Evolutionary conservation across 2,888 invertebrate genomes (phyloP).

Genomic region (Myopa testacea): DNA sequence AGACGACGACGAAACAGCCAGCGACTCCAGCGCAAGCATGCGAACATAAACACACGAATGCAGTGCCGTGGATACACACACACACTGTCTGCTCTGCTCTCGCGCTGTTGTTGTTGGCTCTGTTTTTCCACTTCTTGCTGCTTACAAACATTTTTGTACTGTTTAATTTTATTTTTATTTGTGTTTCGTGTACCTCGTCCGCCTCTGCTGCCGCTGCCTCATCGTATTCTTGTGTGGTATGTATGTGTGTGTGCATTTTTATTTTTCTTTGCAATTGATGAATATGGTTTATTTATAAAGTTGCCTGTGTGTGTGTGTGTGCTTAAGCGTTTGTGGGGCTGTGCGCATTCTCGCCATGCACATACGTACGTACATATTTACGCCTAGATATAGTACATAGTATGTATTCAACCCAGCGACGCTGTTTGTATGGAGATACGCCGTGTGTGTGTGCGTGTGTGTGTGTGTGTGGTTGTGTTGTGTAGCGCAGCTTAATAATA

Average conservation of each 20-base stretch:
- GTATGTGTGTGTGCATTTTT: constrained; percentile 8
- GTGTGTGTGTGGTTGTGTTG: constrained; percentile 32
- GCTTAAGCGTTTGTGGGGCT: constrained; percentile 32
- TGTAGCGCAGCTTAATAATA: constrained; percentile 62
- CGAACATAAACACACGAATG: constrained; percentile 1
- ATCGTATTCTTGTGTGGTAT: neutral
- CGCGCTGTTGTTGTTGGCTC: neutral
- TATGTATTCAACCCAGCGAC: neutral
- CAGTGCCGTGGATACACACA: neutral
- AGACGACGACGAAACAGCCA: neutral
- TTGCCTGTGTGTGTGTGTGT: constrained; percentile 33
- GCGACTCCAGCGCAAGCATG: neutral
- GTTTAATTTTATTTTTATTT: constrained; percentile 1
- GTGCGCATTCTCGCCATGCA: constrained; percentile 13
- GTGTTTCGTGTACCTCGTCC: neutral
- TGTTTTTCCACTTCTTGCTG: neutral
- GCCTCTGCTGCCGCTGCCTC: neutral
- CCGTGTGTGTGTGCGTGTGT: neutral
- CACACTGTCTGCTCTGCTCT: neutral
- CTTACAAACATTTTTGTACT: neutral
- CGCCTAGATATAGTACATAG: neutral
- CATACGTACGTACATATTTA: neutral
- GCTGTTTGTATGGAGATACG: neutral
- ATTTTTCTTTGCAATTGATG: constrained; percentile 55
- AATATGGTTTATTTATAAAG: constrained; percentile 66